These are phyloP conservation scores for Xenus cinereus DNA, from an alignment of 2,113 vertebrate species.

Conservation along the genomic window DNA sequence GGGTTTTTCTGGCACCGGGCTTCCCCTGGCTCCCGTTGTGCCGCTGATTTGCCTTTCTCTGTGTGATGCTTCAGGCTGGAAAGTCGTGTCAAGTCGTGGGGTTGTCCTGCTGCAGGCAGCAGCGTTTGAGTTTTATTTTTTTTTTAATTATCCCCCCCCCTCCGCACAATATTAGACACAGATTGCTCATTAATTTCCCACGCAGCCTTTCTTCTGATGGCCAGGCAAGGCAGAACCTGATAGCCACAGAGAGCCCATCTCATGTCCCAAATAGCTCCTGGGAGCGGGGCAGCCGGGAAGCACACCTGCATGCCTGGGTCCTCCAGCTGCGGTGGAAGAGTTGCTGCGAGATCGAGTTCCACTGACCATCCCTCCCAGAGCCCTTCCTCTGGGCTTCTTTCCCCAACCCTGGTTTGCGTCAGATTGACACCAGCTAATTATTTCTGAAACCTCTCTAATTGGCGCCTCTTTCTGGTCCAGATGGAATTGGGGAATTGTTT, in stretches of 20 bases:
- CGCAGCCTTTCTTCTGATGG: neutral
- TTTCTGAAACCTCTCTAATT: conserved; percentile 18
- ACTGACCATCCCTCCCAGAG: neutral
- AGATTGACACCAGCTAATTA: neutral
- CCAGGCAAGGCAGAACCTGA: neutral
- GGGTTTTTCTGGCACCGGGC: neutral
- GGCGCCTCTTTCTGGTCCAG: neutral
- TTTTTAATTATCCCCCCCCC: no score
- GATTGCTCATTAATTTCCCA: neutral
- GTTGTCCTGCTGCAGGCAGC: neutral
- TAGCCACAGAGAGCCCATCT: neutral
- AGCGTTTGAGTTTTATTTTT: neutral
- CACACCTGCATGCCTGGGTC: neutral
- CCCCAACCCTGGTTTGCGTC: neutral
- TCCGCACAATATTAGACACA: rapidly evolving
- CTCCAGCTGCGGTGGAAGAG: neutral
- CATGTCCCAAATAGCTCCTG: rapidly evolving
- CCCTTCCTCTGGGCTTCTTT: neutral
- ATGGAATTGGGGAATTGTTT: neutral
- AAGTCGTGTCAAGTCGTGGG: neutral
- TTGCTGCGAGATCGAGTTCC: neutral
- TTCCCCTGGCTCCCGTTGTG: neutral
- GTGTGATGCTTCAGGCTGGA: neutral
- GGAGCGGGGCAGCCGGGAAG: neutral
- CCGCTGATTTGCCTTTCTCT: conserved; percentile 30